Evolutionary conservation across 2,888 invertebrate species (phyloP).

Genomic region (Erpobdella octoculata): DNA sequence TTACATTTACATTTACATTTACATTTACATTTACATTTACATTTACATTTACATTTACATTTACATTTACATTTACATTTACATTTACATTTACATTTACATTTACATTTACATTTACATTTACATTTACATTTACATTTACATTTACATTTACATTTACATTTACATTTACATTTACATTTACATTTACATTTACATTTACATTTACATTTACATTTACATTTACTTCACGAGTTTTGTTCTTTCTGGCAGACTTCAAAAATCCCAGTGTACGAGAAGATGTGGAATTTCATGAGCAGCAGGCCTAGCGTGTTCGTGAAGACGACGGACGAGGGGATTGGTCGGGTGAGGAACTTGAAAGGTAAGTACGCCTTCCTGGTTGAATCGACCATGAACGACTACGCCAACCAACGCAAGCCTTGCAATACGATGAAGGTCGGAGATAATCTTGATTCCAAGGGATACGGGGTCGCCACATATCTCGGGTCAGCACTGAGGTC

Average conservation of each 20-base stretch:
- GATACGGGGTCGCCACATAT: constrained; percentile 87
- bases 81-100: too few relatives aligned
- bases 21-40: neutral
- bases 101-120: too few relatives aligned
- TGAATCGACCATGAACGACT: constrained; percentile 63
- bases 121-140: too few relatives aligned
- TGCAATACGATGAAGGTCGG: constrained; percentile 61
- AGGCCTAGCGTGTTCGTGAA: constrained; percentile 70
- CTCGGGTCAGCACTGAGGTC: constrained; percentile 55
- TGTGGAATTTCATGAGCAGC: constrained; percentile 91
- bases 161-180: neutral
- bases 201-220: neutral
- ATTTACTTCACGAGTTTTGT: neutral
- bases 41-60: neutral
- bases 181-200: neutral
- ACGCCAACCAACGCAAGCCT: constrained; percentile 77
- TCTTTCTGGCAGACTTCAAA: constrained; percentile 62
- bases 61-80: neutral
- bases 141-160: neutral
- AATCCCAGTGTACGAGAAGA: constrained; percentile 82
- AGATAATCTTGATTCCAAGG: constrained; percentile 67
- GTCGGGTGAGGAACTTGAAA: constrained; percentile 40
- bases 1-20: neutral
- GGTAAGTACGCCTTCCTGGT: constrained; percentile 64
- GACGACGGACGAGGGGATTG: constrained; percentile 64